phyloP scores from a whole-genome alignment of 1,140 invertebrate genomes.

The Bombus superbus region DNA sequence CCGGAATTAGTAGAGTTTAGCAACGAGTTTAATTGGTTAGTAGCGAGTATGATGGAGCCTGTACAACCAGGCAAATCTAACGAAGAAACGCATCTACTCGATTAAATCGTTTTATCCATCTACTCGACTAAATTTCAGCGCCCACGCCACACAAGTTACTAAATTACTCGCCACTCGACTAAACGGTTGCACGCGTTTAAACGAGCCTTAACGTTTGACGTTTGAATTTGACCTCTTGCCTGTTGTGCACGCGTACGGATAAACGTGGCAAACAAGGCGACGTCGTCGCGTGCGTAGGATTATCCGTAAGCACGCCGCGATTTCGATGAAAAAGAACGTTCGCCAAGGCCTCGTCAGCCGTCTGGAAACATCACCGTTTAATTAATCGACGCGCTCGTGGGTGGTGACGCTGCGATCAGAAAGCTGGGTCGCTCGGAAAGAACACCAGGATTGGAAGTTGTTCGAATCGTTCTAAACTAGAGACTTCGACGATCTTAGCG shows the following conservation, averaged over 20 bases:
- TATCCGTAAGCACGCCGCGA: constrained; percentile 7
- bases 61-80: too few species aligned
- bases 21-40: too few species aligned
- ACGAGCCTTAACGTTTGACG: constrained; percentile 4
- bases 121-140: too few species aligned
- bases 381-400: constrained; percentile 1
- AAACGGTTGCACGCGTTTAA: too few species aligned
- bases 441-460: too few species aligned
- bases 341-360: not conserved
- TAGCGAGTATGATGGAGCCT: too few species aligned
- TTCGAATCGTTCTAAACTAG: not conserved
- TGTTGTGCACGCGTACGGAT: not conserved
- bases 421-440: not conserved
- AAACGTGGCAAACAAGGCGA: constrained; percentile 7
- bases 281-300: constrained; percentile 14
- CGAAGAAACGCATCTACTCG: too few species aligned
- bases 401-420: not conserved
- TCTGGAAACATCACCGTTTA: constrained; percentile 9
- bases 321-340: not conserved
- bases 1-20: too few species aligned
- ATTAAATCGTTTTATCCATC: too few species aligned
- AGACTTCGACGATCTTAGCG: too few species aligned
- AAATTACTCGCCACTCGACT: too few species aligned
- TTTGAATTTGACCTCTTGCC: constrained; percentile 1
- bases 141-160: too few species aligned